Conservation (phyloP, 2,888 invertebrate species). For the Scrobipalpa costella region DNA sequence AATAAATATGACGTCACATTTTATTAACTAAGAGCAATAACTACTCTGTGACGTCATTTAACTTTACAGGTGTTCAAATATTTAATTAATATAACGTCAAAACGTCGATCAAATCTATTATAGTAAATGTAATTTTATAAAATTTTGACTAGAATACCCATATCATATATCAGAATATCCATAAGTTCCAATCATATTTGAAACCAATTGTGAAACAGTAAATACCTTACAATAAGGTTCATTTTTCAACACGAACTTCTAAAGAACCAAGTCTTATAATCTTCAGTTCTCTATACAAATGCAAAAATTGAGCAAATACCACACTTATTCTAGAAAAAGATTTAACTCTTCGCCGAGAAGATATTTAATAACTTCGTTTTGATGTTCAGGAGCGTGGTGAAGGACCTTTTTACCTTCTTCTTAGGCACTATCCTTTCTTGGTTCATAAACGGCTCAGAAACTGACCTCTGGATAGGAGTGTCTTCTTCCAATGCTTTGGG, state of each 20-base stretch:
- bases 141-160: constrained; percentile 10
- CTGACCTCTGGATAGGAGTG: constrained; percentile 58
- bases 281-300: constrained; percentile 47
- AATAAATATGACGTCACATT: neutral
- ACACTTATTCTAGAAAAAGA: constrained; percentile 35
- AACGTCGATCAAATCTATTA: neutral
- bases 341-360: constrained; percentile 70
- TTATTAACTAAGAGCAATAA: neutral
- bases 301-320: constrained; percentile 76
- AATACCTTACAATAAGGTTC: neutral
- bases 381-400: constrained; percentile 71
- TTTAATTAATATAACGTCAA: neutral
- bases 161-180: no score
- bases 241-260: neutral
- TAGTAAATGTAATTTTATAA: neutral
- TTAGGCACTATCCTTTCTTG: constrained; percentile 59
- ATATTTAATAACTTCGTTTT: constrained; percentile 75
- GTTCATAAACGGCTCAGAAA: constrained; percentile 69
- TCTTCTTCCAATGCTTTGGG: constrained; percentile 50
- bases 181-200: neutral
- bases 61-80: neutral
- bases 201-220: neutral
- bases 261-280: constrained; percentile 3
- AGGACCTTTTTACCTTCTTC: constrained; percentile 75
- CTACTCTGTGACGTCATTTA: neutral